Percentiles rank a stretch among this genome's conserved stretches.
Conservation (phyloP, 30 jellyfish, hydroid and myxozoan genomes). For the Chironex yamaguchii region DNA sequence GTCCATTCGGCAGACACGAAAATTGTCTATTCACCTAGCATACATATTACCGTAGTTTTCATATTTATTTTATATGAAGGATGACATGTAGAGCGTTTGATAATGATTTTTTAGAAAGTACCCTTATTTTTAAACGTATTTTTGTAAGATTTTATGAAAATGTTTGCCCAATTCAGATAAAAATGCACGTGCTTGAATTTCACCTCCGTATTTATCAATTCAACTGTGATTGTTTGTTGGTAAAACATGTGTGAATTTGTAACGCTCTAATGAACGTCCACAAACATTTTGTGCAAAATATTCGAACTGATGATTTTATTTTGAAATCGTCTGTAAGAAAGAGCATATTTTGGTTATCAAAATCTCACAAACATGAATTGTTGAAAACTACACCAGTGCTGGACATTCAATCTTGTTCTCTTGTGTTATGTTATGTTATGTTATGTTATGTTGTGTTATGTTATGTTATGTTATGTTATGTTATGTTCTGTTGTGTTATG, state of each 20-base stretch:
- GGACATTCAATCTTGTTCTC: background rate
- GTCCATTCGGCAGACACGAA: background rate
- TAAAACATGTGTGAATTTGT: background rate
- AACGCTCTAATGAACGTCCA: background rate
- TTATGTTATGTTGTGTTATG: background rate
- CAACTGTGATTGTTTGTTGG: background rate
- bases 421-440: background rate
- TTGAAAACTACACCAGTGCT: background rate
- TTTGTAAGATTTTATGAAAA: no score
- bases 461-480: no score
- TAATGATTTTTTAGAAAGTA: background rate
- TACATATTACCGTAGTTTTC: background rate
- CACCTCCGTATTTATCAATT: background rate
- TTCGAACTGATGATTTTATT: background rate
- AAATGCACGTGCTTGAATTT: background rate
- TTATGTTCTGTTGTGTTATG: background rate
- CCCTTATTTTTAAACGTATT: background rate
- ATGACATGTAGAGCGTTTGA: background rate
- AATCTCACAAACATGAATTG: background rate
- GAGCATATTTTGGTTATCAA: background rate
- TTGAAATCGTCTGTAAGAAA: background rate
- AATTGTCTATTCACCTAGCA: background rate
- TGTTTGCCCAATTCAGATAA: background rate
- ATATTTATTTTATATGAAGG: background rate
- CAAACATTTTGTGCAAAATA: background rate